These are phyloP conservation scores for Nycteola revayana DNA, from an alignment of 2,888 invertebrate species.

Conservation along the genomic window DNA sequence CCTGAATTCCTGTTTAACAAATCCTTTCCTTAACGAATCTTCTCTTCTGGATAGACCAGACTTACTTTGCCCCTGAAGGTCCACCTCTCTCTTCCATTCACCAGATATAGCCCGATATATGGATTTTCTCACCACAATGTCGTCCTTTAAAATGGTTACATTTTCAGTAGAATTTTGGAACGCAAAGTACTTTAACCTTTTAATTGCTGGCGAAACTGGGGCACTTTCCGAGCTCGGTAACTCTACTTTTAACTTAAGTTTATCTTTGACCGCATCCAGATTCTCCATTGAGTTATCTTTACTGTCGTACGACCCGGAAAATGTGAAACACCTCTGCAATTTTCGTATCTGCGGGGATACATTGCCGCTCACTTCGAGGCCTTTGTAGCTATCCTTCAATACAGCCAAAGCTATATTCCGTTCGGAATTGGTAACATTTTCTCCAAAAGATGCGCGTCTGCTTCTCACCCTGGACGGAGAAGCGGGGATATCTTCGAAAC, in stretches of 20 bases:
- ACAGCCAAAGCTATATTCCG: constrained; percentile 50
- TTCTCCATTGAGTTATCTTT: constrained; percentile 32
- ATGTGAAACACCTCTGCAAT: constrained; percentile 59
- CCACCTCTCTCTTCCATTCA: constrained; percentile 30
- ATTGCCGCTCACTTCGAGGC: constrained; percentile 44
- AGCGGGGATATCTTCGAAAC: constrained; percentile 71
- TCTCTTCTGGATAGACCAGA: constrained; percentile 46
- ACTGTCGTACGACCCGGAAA: constrained; percentile 45
- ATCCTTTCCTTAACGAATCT: constrained; percentile 52
- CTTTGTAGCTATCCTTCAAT: constrained; percentile 59
- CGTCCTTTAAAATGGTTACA: constrained; percentile 32
- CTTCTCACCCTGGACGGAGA: constrained; percentile 64
- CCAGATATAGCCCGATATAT: constrained; percentile 48
- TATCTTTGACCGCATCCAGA: constrained; percentile 13
- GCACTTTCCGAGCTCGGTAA: constrained; percentile 32
- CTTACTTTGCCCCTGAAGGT: constrained; percentile 21
- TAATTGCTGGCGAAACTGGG: constrained; percentile 49
- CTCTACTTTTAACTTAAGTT: constrained; percentile 13
- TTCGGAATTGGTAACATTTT: constrained; percentile 38
- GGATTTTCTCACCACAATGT: constrained; percentile 30
- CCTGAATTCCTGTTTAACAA: constrained; percentile 50
- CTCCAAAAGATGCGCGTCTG: constrained; percentile 64
- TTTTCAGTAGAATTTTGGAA: constrained; percentile 36
- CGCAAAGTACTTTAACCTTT: constrained; percentile 41
- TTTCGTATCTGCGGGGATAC: constrained; percentile 61